Percentiles rank a stretch among this genome's conserved stretches.
Evolutionary conservation across 2,888 invertebrate genomes (phyloP).

Genomic region (Rhagium mordax): DNA sequence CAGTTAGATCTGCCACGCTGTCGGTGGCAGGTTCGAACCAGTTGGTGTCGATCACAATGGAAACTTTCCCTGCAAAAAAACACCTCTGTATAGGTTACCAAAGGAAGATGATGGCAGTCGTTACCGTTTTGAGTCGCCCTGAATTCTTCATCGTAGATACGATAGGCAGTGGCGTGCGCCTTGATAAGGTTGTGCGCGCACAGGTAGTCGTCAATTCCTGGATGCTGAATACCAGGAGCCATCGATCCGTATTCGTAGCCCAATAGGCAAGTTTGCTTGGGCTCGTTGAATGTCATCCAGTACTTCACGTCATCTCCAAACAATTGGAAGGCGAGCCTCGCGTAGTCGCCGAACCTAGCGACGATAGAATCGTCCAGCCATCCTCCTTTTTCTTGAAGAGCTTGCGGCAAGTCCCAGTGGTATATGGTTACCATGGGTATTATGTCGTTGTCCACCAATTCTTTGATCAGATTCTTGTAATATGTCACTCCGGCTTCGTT

Average conservation of each 20-base stretch:
- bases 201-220: conserved; percentile 74
- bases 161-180: conserved; percentile 78
- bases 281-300: conserved; percentile 75
- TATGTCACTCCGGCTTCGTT: conserved; percentile 69
- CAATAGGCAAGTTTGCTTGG: conserved; percentile 57
- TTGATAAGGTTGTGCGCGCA: conserved; percentile 77
- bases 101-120: no score
- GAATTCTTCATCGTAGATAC: conserved; percentile 75
- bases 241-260: conserved; percentile 54
- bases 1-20: conserved; percentile 74
- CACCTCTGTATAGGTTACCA: background rate
- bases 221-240: conserved; percentile 62
- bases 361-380: conserved; percentile 76
- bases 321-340: conserved; percentile 71
- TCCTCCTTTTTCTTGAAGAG: conserved; percentile 72
- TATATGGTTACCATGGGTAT: conserved; percentile 76
- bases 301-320: conserved; percentile 66
- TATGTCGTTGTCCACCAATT: conserved; percentile 72
- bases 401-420: conserved; percentile 67
- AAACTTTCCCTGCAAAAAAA: conserved; percentile 48
- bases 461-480: conserved; percentile 61
- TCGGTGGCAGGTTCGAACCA: conserved; percentile 77
- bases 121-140: conserved; percentile 55
- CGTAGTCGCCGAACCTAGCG: conserved; percentile 74
- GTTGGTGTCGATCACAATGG: conserved; percentile 74